phyloP scores from a whole-genome alignment of 2,797 vertebrate genomes.

The Distichodus sexfasciatus region DNA sequence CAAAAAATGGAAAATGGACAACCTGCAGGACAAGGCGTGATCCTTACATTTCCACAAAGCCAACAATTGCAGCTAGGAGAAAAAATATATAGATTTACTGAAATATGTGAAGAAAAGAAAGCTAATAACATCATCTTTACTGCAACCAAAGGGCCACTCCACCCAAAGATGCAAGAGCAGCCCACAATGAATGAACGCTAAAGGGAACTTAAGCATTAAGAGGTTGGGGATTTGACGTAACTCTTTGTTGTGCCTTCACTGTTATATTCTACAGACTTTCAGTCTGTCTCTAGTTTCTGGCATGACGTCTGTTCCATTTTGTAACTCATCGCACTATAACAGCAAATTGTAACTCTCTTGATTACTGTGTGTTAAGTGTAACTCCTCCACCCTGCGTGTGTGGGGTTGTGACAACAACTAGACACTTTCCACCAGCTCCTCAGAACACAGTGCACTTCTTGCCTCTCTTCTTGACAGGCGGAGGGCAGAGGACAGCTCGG shows the following conservation, averaged over 20 bases:
- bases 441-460: constrained; percentile 84
- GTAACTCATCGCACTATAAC: constrained; percentile 23
- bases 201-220: constrained; percentile 37
- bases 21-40: constrained; percentile 18
- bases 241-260: constrained; percentile 13
- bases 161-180: too few relatives aligned
- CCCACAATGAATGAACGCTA: constrained; percentile 23
- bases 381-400: neutral
- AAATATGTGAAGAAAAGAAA: neutral
- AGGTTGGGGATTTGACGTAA: constrained; percentile 23
- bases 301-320: constrained; percentile 13
- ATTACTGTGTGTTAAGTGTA: constrained; percentile 24
- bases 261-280: neutral
- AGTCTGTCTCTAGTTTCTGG: constrained; percentile 15
- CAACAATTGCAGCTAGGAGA: constrained; percentile 22
- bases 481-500: constrained; percentile 84
- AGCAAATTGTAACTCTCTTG: constrained; percentile 34
- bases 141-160: too few relatives aligned
- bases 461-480: constrained; percentile 80
- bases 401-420: neutral
- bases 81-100: constrained; percentile 8
- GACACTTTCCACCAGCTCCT: neutral
- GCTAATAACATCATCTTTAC: too few relatives aligned
- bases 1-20: neutral
- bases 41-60: constrained; percentile 28